These are phyloP conservation scores for Hippocampus comes DNA, from an alignment of 2,113 vertebrate genomes.

Conservation along the genomic window DNA sequence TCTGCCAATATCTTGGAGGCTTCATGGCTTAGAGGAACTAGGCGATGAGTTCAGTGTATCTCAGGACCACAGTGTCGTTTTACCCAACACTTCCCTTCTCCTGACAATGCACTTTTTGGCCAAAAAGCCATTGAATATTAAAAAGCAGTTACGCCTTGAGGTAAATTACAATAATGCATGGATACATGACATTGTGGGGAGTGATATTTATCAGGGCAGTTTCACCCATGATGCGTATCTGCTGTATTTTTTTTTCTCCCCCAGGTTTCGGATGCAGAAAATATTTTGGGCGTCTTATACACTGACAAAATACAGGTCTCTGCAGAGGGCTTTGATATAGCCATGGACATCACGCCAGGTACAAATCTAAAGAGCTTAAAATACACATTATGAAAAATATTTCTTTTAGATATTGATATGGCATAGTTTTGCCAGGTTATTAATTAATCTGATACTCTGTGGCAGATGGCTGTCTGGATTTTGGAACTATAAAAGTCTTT, in stretches of 20 bases:
- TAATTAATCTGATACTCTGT: constrained; percentile 43
- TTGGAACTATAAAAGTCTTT: constrained; percentile 78
- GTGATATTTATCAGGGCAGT: neutral
- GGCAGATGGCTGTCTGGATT: constrained; percentile 77
- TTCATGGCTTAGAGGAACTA: constrained; percentile 79
- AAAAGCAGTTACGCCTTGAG: constrained; percentile 81
- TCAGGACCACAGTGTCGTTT: constrained; percentile 67
- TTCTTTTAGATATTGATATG: neutral
- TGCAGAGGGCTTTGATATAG: constrained; percentile 83
- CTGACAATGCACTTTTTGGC: constrained; percentile 78
- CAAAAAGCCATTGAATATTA: constrained; percentile 64
- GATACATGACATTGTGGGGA: neutral
- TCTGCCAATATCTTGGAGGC: constrained; percentile 78
- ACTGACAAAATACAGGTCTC: constrained; percentile 79
- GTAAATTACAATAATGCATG: constrained; percentile 52
- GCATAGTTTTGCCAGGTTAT: neutral
- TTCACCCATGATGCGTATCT: neutral
- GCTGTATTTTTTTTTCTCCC: constrained; percentile 16
- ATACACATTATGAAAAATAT: neutral
- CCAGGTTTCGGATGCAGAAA: constrained; percentile 84
- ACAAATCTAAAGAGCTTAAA: neutral
- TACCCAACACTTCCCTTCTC: constrained; percentile 54
- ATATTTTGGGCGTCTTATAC: constrained; percentile 81
- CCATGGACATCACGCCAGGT: constrained; percentile 83
- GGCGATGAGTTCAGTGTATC: constrained; percentile 78